Evolutionary conservation across 30 jellyfish, hydroid and myxozoan species (phyloP), one percentile per base, ranked within the genome.

Genomic region (Cassiopea andromeda): DNA sequence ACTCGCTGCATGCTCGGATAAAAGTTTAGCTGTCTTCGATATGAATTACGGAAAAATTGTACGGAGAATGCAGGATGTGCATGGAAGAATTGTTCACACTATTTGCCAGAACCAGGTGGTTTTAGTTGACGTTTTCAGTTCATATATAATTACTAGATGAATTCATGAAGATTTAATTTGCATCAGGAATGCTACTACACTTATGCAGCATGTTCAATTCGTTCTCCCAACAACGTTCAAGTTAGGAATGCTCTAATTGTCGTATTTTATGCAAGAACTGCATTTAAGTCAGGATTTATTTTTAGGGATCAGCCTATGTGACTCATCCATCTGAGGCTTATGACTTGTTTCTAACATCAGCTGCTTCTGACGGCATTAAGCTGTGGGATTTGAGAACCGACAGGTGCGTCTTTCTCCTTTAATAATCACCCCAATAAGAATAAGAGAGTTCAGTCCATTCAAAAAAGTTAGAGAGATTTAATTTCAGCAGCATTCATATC

Each of bases 291-390:
- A 54, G 12, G 64, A 10, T 1, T 27, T 73, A 38, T 59, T 77
- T 75, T 10, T 90, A 95, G 99, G 99, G 99, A 17, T 95, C 99
- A 8, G 92, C 94, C 15, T 91, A 44, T 54, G 98, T 90, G 59
- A 68, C 98, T 1, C 99, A 91, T 49, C 90, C 99, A 12, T 87
- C 98, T 10, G 99, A 95, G 49, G 98, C 98, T 38, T 95, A 95
- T 76, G 99, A 95, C 68, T 82, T 95, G 82, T 95, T 95, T 66
- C 46, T 95, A n/a, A 95, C 99, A 10, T 83, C 99, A 27, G 99
- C 99, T 27, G 88, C 98, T 47, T 75, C 97, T 16, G 99, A 95
- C 77, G 99, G 99, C 1, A 93, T 95, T 15, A 95, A 95, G 50
- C 87, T 95, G 19, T 95, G 99, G 99, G 99, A 95, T 64, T 67